These are phyloP conservation scores for Calyptomena viridis DNA, from an alignment of 2,113 vertebrate species.

Conservation along the genomic window DNA sequence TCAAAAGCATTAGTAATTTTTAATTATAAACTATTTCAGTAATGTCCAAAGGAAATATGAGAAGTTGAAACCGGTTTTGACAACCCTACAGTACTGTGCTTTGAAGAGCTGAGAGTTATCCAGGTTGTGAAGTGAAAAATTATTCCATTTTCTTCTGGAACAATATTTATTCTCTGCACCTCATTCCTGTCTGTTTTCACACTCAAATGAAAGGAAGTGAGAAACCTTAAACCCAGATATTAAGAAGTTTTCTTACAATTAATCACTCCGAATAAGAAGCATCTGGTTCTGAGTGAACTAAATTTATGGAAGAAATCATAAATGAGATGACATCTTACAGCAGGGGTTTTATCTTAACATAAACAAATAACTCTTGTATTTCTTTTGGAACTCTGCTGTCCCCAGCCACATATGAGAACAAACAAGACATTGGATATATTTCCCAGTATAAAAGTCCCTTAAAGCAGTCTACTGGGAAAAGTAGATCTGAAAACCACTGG, in stretches of 20 bases:
- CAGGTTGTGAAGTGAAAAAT: neutral
- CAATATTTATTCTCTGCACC: neutral
- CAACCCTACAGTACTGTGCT: neutral
- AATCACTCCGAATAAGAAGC: slow-evolving; percentile 2
- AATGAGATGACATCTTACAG: neutral
- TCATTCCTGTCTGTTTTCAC: slow-evolving; percentile 10
- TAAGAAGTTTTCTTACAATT: neutral
- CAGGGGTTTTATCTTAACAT: slow-evolving; percentile 24
- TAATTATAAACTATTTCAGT: neutral
- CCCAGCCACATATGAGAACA: slow-evolving; percentile 22
- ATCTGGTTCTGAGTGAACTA: neutral
- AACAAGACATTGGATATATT: neutral
- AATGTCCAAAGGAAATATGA: neutral
- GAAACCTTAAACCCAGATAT: neutral
- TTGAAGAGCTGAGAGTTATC: neutral
- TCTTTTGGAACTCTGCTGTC: slow-evolving; percentile 36
- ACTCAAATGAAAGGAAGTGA: neutral
- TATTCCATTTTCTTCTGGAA: neutral
- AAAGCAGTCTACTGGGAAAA: slow-evolving; percentile 14
- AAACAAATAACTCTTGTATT: slow-evolving; percentile 42
- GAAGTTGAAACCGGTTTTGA: neutral
- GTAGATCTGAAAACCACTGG: neutral
- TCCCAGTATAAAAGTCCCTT: slow-evolving; percentile 19
- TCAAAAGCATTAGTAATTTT: neutral
- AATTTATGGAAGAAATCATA: slow-evolving; percentile 12